Base-by-base conservation (phyloP, 2,113 vertebrate species). In the Apodemus sylvaticus region DNA sequence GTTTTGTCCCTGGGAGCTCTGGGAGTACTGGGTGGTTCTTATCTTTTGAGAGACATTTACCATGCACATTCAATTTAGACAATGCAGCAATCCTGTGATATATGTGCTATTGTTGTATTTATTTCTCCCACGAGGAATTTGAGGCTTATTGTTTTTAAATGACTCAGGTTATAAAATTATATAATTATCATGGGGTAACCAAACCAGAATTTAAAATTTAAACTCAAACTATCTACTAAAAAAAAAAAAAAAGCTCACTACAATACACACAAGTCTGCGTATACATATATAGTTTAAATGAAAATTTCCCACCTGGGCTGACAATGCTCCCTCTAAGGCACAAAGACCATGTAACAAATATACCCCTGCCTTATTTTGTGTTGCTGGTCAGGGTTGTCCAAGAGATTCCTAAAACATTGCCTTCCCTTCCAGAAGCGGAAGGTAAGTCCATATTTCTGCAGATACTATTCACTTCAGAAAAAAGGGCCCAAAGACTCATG, bases 121-220 rank as follows among this genome's bases (percentile, higher is more conserved):
- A 91, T 91, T 95, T 94, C 77, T 42, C 34, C 88, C 39, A 11
- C 86, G 77, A 96, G 60, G 53, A 96, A 97, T 92, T 31, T 20
- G 60, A 94, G 20, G n/a, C 16, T 95, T 5, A 45, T 4, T 81
- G 3, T 9, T 45, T 36, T 87, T 92, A 78, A 82, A 29, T 94
- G 6, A 9, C 51, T 34, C 90, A 36, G 53, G 13, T 62, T 97
- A 82, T 83, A 94, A 29, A 94, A 42, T 62, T 29, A 62, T 62
- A 83, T 31, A 19, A 86, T 19, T 86, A 70, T 39, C 60, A 45
- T 53, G 51, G 42, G 19, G 22, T 62, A 95, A 58, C 1, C 88
- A 91, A 19, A 86, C 7, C 26, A 78, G 58, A 91, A 89, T 48
- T 42, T 88, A 90, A 96, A 95, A 60, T 79, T 34, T 26, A 85